Base-by-base conservation (phyloP, 2,797 vertebrate genomes). In the Dipus sagitta region DNA sequence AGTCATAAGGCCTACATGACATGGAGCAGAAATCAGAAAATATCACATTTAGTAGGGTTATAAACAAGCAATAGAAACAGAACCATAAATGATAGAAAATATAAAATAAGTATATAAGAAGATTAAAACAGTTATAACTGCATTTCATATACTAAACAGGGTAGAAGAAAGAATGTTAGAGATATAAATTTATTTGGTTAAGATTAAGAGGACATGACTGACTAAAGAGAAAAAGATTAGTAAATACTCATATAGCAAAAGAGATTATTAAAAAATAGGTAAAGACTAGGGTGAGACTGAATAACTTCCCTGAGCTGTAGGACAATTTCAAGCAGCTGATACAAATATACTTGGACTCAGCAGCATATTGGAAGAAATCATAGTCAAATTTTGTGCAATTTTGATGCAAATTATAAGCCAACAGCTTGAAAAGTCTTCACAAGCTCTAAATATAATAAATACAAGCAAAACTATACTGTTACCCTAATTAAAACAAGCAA, bases 11-110 rank as follows among this genome's bases (percentile, higher is more conserved):
- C 68, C n/a, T 84, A 3, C 15, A 12, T 24, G 9, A 47, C 18
- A 76, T 38, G 70, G 3, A 7, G 80, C 94, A 92, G 54, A 95
- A 90, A 42, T 6, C 81, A 47, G 26, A 86, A 95, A 94, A 42
- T 71, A 76, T 10, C 32, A 68, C 7, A 58, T 8, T 34, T 17
- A n/a, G 2, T 74, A 7, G 30, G 15, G 65, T 38, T 38, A 91
- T 92, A 70, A 81, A 2, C 8, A 79, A n/a, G 32, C 12, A 87
- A 72, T 34, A 81, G 28, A 47, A n/a, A 68, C 17, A 84, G 6
- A 77, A 67, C 14, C 88, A 58, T 58, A 58, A 58, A 82, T 34
- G 15, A 81, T 26, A 88, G 4, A 80, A 34, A 15, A 67, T 47
- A 79, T 26, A 70, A 10, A 84, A 38, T 85, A 81, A 71, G 11